Evolutionary conservation across 2,113 vertebrate genomes (phyloP).

Genomic region (Halichoerus grypus): DNA sequence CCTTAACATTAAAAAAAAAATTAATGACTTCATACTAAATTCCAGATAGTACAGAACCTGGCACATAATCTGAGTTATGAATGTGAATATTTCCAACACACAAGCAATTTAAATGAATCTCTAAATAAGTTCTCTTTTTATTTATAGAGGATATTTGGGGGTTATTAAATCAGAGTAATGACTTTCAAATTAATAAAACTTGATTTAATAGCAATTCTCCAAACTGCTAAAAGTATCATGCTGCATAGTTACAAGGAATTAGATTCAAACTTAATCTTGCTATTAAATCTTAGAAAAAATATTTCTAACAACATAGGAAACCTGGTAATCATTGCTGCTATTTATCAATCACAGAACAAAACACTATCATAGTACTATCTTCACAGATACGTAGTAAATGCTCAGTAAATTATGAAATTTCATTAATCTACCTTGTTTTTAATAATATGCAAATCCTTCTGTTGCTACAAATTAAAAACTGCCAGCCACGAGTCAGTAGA

Average conservation of each 20-base stretch:
- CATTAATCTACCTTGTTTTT: conserved; percentile 54
- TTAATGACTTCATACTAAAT: conserved; percentile 30
- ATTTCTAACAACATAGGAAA: conserved; percentile 36
- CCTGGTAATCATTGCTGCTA: neutral
- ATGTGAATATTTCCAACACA: conserved; percentile 7
- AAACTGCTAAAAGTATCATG: conserved; percentile 43
- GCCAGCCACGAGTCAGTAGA: neutral
- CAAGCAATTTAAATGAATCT: conserved; percentile 56
- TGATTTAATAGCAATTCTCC: conserved; percentile 64
- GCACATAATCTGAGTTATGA: conserved; percentile 44
- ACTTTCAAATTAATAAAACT: conserved; percentile 60
- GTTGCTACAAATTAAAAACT: conserved; percentile 59
- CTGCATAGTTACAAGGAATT: conserved; percentile 13
- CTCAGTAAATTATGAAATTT: conserved; percentile 51
- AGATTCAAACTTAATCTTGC: conserved; percentile 61
- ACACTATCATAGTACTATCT: neutral
- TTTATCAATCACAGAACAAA: conserved; percentile 28
- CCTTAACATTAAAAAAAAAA: conserved; percentile 45
- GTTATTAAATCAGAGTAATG: conserved; percentile 38
- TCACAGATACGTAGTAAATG: conserved; percentile 17
- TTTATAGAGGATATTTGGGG: neutral
- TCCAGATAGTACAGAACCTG: neutral
- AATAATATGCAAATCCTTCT: conserved; percentile 40
- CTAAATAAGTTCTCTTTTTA: conserved; percentile 32
- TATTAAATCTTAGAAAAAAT: conserved; percentile 61